Conservation (phyloP, 2,113 vertebrate genomes). For the Zosterops japonicus region DNA sequence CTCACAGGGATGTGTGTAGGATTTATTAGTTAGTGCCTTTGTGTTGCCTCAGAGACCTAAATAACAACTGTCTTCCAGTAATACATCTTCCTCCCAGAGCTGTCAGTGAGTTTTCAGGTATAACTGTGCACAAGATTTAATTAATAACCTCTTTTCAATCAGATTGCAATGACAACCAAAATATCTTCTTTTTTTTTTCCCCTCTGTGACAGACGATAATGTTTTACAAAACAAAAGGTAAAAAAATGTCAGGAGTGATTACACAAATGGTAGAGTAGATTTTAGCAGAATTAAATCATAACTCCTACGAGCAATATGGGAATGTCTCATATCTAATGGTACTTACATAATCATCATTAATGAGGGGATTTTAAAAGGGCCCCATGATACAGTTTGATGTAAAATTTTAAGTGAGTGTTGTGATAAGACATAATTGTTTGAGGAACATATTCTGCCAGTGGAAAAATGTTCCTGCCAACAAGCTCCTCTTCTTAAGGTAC, state of each 20-base stretch:
- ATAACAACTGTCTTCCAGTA: not conserved
- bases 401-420: conserved; percentile 22
- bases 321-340: not conserved
- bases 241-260: conserved; percentile 18
- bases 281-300: conserved; percentile 23
- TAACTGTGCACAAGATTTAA: not conserved
- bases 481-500: not conserved
- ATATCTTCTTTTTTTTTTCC: not conserved
- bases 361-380: conserved; percentile 1
- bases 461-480: not conserved
- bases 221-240: conserved; percentile 29
- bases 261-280: not conserved
- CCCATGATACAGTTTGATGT: not conserved
- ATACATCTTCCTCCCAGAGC: not conserved
- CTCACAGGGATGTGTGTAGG: not conserved
- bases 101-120: not conserved
- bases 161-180: not conserved
- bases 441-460: not conserved
- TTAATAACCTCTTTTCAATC: conserved; percentile 20
- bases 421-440: conserved; percentile 37
- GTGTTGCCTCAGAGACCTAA: not conserved
- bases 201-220: not conserved
- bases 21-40: not conserved
- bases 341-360: conserved; percentile 29
- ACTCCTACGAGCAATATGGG: not conserved